Evolutionary conservation across 2,888 invertebrate genomes (phyloP).

Genomic region (Rhamnusium bicolor): DNA sequence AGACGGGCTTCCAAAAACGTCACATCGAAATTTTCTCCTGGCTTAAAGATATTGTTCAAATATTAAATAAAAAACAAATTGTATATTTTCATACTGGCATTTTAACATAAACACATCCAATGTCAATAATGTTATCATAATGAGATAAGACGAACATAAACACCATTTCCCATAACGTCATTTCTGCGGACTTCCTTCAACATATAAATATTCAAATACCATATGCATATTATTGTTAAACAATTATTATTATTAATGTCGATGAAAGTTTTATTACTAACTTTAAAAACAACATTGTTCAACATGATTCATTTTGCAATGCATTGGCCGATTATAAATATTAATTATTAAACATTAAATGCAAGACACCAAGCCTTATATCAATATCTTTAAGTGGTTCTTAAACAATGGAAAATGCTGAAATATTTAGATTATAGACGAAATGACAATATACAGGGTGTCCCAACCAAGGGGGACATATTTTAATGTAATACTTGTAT

Average conservation of each 20-base stretch:
- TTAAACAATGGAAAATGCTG: background rate
- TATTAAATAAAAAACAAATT: constrained; percentile 14
- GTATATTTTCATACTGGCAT: constrained; percentile 5
- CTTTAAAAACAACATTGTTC: constrained; percentile 1
- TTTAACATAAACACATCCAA: constrained; percentile 18
- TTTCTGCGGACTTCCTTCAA: constrained; percentile 34
- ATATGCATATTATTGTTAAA: constrained; percentile 13
- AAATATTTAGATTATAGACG: background rate
- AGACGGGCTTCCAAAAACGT: background rate
- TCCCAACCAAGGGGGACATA: too few species aligned
- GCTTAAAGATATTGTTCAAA: background rate
- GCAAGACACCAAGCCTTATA: background rate
- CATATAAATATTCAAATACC: constrained; percentile 15
- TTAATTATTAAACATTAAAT: background rate
- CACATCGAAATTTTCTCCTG: background rate
- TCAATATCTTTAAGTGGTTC: background rate
- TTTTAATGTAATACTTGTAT: too few species aligned
- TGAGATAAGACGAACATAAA: constrained; percentile 32
- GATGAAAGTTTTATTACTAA: constrained; percentile 17
- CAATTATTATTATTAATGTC: constrained; percentile 13
- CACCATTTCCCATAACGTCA: constrained; percentile 37
- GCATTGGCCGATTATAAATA: constrained; percentile 6
- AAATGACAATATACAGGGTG: too few species aligned
- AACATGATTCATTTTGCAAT: constrained; percentile 17
- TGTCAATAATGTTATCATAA: constrained; percentile 33